These are phyloP conservation scores for Leptarthrus brevirostris DNA, from an alignment of 2,888 invertebrate genomes.

Conservation along the genomic window DNA sequence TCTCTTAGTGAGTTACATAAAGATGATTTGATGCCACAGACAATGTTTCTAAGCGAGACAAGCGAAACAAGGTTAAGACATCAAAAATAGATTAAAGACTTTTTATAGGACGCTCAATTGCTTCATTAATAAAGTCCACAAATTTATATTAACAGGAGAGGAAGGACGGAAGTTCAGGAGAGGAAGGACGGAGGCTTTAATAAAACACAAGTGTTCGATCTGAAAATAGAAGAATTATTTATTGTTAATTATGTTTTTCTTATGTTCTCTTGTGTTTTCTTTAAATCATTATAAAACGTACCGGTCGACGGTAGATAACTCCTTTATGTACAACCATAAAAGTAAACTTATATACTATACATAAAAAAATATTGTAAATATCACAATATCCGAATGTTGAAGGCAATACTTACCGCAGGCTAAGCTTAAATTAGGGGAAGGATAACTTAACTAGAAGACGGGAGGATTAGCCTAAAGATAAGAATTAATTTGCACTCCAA, in stretches of 20 bases:
- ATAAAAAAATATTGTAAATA: conserved; percentile 55
- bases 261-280: conserved; percentile 37
- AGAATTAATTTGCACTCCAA: conserved; percentile 45
- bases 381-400: conserved; percentile 53
- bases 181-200: neutral
- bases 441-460: neutral
- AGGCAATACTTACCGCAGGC: conserved; percentile 23
- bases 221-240: conserved; percentile 22
- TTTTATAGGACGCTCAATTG: too few relatives aligned
- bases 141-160: too few relatives aligned
- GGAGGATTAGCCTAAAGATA: conserved; percentile 15
- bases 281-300: conserved; percentile 58
- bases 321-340: conserved; percentile 64
- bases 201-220: conserved; percentile 6
- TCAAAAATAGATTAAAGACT: too few relatives aligned
- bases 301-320: conserved; percentile 60
- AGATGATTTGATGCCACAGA: too few relatives aligned
- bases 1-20: too few relatives aligned
- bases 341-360: conserved; percentile 50
- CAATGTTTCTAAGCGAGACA: too few relatives aligned
- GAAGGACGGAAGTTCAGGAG: too few relatives aligned
- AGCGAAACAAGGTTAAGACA: too few relatives aligned
- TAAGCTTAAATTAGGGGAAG: neutral
- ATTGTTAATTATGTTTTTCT: conserved; percentile 1
- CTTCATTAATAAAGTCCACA: too few relatives aligned